Percentiles rank a stretch among this genome's conserved stretches.
These are phyloP conservation scores for Geodia barretti DNA, from an alignment of 37 sponge, comb jelly and placozoan genomes.

Conservation along the genomic window DNA sequence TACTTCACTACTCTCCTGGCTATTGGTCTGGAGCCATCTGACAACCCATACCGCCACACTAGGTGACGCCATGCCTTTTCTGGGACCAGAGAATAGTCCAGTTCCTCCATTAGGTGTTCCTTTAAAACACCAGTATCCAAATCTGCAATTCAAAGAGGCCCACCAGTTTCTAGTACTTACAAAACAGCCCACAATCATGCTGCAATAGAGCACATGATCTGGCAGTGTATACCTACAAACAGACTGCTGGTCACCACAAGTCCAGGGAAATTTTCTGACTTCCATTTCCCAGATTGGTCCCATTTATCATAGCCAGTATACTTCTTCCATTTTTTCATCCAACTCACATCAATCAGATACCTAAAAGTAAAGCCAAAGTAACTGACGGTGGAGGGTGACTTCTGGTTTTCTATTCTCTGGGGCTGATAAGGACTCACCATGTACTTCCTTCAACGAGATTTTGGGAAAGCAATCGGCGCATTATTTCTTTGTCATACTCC, in stretches of 20 bases:
- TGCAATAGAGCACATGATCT: neutral
- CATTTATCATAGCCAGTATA: constrained; percentile 76
- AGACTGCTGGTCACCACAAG: constrained; percentile 79
- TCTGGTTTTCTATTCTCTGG: neutral
- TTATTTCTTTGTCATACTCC: too few species aligned
- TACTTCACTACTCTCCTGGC: constrained; percentile 71
- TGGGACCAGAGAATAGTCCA: constrained; percentile 38
- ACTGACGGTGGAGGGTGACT: neutral
- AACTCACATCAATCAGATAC: constrained; percentile 72
- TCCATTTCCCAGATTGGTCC: constrained; percentile 46
- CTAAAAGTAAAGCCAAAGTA: constrained; percentile 5
- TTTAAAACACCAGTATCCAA: constrained; percentile 10
- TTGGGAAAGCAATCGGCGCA: neutral
- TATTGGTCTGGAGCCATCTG: constrained; percentile 25
- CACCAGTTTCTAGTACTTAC: too few species aligned
- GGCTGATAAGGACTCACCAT: neutral
- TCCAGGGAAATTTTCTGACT: constrained; percentile 70
- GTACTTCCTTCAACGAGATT: neutral
- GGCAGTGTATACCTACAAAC: constrained; percentile 34
- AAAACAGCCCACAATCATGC: too few species aligned
- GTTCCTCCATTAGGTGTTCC: constrained; percentile 53
- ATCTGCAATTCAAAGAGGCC: too few species aligned
- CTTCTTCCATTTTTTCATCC: constrained; percentile 89
- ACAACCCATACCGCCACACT: constrained; percentile 43
- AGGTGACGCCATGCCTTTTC: constrained; percentile 5